Conservation (phyloP, 2,113 vertebrate species). For the Anser cygnoides region DNA sequence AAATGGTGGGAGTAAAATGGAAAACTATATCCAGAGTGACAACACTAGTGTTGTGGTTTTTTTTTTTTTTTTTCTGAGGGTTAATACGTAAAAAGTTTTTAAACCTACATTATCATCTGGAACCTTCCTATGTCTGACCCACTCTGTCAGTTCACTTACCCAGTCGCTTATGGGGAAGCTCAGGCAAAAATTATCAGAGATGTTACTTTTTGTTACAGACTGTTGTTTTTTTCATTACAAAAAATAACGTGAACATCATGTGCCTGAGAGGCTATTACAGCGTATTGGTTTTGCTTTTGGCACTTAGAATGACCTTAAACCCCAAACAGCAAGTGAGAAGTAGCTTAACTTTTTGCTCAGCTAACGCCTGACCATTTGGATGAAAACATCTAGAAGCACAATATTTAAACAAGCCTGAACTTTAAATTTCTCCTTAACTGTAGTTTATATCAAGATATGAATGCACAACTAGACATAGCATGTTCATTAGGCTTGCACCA, state of each 20-base stretch:
- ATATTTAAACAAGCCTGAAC: neutral
- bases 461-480: neutral
- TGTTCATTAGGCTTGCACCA: neutral
- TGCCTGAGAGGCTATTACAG: neutral
- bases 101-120: neutral
- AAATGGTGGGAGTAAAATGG: neutral
- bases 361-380: neutral
- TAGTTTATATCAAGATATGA: neutral
- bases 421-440: neutral
- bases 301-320: conserved; percentile 11
- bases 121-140: neutral
- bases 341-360: conserved; percentile 6
- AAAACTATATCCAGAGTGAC: neutral
- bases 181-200: neutral
- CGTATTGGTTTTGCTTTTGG: neutral
- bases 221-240: neutral
- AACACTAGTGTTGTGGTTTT: neutral
- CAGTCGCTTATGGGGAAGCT: neutral
- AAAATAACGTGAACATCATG: neutral
- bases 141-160: neutral
- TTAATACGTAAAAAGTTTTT: neutral
- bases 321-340: neutral
- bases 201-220: neutral
- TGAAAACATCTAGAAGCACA: neutral
- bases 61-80: neutral